Evolutionary conservation across 2,888 invertebrate species (phyloP), one percentile per base, ranked within the genome.

Genomic region (Drosophila anomalipes): DNA sequence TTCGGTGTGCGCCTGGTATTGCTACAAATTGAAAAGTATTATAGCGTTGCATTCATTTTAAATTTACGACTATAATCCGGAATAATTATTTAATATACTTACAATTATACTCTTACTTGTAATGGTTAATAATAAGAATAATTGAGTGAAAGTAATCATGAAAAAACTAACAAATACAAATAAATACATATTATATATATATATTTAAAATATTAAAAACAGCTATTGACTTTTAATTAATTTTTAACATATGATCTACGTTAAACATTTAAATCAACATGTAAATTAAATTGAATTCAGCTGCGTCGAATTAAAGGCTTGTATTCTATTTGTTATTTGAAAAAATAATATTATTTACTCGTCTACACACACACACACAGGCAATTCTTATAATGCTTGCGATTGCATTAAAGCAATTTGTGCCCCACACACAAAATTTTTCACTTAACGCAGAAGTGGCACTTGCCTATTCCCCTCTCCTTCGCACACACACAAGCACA

Each of bases 371-470:
- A 12, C 16, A 41, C 5, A 41, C 10, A 32, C 9, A 22, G 14
- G 30, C 26, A 49, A 30, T 59, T 51, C 39, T n/a, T 57, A 56
- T 66, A 32, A 32, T 66, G 68, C 30, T 61, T 63, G 56, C 49
- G 28, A 69, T 67, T 62, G 61, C 60, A 68, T 63, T 60, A 68
- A 73, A 63, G 61, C 77, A 77, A 65, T 80, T 81, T 77, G 60
- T 64, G 59, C 57, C 3, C 22, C 49, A 59, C 52, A 62, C 56
- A 61, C 51, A 66, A 59, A 59, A 67, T 65, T 75, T 66, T 83
- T 75, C 81, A 83, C 73, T 75, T 81, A 77, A 60, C 68, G 26
- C 58, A 53, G 44, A 73, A 69, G 79, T 70, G 61, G 56, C 60
- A 44, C 52, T 75, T 61, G 28, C 28, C 49, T 1, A 14, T 19